phyloP scores from a whole-genome alignment of 1,140 invertebrate genomes.

The Leucophenga varia region DNA sequence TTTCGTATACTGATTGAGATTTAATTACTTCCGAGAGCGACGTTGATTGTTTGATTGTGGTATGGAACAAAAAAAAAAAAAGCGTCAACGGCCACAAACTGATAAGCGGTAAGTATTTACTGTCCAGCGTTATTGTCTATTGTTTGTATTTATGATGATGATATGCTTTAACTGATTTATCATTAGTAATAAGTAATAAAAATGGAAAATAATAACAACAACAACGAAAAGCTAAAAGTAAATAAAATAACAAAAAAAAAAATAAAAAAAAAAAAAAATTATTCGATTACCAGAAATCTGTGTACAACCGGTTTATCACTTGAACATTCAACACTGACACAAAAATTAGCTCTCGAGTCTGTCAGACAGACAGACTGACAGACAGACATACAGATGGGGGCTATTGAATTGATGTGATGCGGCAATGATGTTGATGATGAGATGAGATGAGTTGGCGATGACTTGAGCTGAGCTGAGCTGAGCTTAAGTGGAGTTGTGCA shows the following conservation, averaged over 20 bases:
- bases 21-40: slow-evolving; percentile 44
- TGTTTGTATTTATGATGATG: slow-evolving; percentile 4
- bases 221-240: background rate
- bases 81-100: slow-evolving; percentile 26
- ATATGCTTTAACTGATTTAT: slow-evolving; percentile 43
- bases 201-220: background rate
- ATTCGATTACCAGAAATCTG: background rate
- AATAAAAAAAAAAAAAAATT: background rate
- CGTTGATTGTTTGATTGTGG: no score
- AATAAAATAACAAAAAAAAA: background rate
- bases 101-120: slow-evolving; percentile 20
- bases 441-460: slow-evolving; percentile 43
- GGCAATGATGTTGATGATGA: background rate
- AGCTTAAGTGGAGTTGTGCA: no score
- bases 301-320: slow-evolving; percentile 35
- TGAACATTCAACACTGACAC: slow-evolving; percentile 25
- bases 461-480: no score
- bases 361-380: slow-evolving; percentile 10
- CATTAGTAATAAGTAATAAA: slow-evolving; percentile 21
- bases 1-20: slow-evolving; percentile 32
- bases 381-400: slow-evolving; percentile 15
- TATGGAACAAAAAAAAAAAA: background rate
- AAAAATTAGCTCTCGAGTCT: slow-evolving; percentile 51
- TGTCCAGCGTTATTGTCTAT: background rate
- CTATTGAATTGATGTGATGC: slow-evolving; percentile 27